Base-by-base conservation (phyloP, 2,113 vertebrate genomes). In the Zootoca vivipara region DNA sequence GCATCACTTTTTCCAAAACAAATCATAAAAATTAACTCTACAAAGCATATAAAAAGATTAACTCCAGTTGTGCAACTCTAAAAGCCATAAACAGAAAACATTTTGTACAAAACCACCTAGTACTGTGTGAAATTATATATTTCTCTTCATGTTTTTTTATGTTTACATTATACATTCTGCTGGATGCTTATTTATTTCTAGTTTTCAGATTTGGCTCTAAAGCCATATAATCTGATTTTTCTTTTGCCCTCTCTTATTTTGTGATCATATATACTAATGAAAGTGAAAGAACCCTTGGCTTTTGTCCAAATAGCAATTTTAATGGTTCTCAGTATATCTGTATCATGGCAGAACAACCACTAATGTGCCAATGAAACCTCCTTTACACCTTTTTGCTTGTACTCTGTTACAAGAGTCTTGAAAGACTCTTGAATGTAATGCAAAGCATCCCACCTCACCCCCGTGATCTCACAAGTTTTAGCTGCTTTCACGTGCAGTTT, bases 81-180 rank as follows among this genome's bases (percentile, higher is more conserved):
- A 79, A 86, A 5, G 15, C 4, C 35, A 15, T 85, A 89, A 93
- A 64, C 64, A 94, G 58, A 87, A 90, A 89, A 88, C 89, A 75
- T 3, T 89, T 89, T 85, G 40, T 73, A 91, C 73, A 82, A 15
- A 0, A 52, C 26, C 28, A 24, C 33, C 22, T 83, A 58, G 30
- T 78, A 42, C 0, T 0, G 26, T 86, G 88, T 90, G 72, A 64
- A 33, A 89, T 84, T 85, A 67, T 4, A 77, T 65, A 77, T 85
- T 84, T 30, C 20, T 85, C 78, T 67, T 73, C 46, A 82, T 70
- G 80, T 26, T 0, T 0, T 0, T 2, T 0, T 89, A 30, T 89
- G 91, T 85, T 87, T 94, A 30, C 69, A 40, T 77, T 74, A 73
- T 74, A 90, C 58, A 58, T n/a, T 46, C 5, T 93, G 77, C 74